Evolutionary conservation across 1,140 invertebrate species (phyloP).

Genomic region (Drosophila arawakana): DNA sequence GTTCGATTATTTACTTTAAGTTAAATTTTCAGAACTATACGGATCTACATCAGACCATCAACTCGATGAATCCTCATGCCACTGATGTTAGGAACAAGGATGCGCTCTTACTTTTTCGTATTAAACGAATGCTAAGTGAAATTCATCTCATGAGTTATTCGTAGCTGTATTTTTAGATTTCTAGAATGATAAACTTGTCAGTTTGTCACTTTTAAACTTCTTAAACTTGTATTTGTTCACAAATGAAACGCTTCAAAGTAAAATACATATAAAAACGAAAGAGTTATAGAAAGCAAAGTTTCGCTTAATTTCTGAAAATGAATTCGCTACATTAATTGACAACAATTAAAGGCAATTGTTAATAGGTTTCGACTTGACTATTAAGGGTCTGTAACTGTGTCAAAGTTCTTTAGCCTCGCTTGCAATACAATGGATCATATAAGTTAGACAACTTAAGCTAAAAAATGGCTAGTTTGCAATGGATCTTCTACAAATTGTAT

Average conservation of each 20-base stretch:
- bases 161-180: conserved; percentile 32
- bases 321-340: conserved; percentile 52
- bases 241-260: background rate
- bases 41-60: conserved; percentile 71
- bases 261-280: background rate
- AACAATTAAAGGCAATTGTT: conserved; percentile 53
- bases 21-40: conserved; percentile 49
- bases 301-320: conserved; percentile 51
- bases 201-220: background rate
- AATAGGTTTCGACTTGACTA: conserved; percentile 26
- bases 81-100: conserved; percentile 64
- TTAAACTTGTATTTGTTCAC: too few relatives aligned
- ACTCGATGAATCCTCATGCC: conserved; percentile 61
- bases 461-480: conserved; percentile 2
- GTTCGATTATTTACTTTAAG: background rate
- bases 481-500: background rate
- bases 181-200: conserved; percentile 24
- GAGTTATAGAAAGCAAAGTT: conserved; percentile 37
- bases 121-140: conserved; percentile 62
- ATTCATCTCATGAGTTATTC: conserved; percentile 67
- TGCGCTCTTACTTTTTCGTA: conserved; percentile 50
- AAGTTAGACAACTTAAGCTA: background rate
- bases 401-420: conserved; percentile 31
- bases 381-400: conserved; percentile 4
- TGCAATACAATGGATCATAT: background rate